Evolutionary conservation across 2,113 vertebrate genomes (phyloP).

Genomic region (Murina feae): DNA sequence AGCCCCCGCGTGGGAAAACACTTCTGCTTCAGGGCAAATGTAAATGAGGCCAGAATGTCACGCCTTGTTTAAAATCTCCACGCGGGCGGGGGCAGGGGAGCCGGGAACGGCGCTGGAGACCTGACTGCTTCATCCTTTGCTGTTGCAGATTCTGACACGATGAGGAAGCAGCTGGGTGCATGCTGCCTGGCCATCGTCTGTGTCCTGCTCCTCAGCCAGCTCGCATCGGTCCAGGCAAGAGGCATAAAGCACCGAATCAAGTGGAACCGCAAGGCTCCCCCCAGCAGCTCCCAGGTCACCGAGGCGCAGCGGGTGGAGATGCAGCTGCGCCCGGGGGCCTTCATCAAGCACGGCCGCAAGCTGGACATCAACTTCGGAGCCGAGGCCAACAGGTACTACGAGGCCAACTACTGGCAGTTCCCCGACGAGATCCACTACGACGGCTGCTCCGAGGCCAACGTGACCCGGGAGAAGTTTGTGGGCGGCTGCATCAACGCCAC

Average conservation of each 20-base stretch:
- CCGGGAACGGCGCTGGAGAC: neutral
- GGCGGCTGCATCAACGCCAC: slow-evolving; percentile 67
- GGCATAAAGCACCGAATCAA: slow-evolving; percentile 65
- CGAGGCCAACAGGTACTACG: slow-evolving; percentile 67
- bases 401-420: slow-evolving; percentile 70
- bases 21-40: neutral
- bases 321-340: slow-evolving; percentile 27
- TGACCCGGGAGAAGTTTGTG: slow-evolving; percentile 59
- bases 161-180: slow-evolving; percentile 46
- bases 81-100: neutral
- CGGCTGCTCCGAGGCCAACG: slow-evolving; percentile 24
- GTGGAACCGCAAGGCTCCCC: slow-evolving; percentile 47
- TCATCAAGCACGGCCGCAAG: slow-evolving; percentile 65
- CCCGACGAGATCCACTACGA: slow-evolving; percentile 68
- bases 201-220: slow-evolving; percentile 23
- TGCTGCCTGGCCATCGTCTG: slow-evolving; percentile 41
- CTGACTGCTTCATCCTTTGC: neutral
- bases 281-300: neutral
- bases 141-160: slow-evolving; percentile 50
- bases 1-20: neutral
- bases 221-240: neutral
- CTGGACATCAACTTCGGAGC: slow-evolving; percentile 60
- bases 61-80: neutral
- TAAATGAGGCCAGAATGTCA: neutral
- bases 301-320: neutral